These are phyloP conservation scores for Urocynchramus pylzowi DNA, from an alignment of 2,113 vertebrate genomes.

Conservation along the genomic window DNA sequence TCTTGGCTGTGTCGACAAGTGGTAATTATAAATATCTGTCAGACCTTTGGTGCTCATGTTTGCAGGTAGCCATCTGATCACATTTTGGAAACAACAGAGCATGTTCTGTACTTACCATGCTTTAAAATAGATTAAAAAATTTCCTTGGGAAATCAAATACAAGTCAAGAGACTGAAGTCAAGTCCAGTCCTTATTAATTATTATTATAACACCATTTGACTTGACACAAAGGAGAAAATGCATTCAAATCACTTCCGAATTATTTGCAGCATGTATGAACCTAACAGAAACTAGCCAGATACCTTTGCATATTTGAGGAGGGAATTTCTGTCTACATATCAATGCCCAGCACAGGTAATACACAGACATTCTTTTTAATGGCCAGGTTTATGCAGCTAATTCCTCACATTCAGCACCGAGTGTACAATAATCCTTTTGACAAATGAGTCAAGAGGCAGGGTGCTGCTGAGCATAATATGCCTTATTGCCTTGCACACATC, in stretches of 20 bases:
- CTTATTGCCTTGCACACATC: constrained; percentile 42
- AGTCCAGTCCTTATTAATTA: neutral
- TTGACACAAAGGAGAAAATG: neutral
- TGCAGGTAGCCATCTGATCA: neutral
- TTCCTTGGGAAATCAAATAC: neutral
- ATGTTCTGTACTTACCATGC: neutral
- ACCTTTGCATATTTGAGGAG: neutral
- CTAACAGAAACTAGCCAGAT: neutral
- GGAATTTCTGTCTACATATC: neutral
- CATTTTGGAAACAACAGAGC: neutral
- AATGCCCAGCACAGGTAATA: neutral
- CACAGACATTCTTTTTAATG: neutral
- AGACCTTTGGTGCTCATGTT: neutral
- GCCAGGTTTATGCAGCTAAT: constrained; percentile 24
- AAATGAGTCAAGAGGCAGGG: constrained; percentile 46
- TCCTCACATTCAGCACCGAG: neutral
- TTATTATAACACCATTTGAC: neutral
- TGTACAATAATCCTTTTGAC: constrained; percentile 33
- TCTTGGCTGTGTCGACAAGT: neutral
- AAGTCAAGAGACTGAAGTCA: neutral
- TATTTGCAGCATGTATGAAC: neutral
- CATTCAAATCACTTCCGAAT: neutral
- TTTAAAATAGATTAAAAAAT: neutral
- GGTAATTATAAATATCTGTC: neutral
- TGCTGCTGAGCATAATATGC: constrained; percentile 54